Evolutionary conservation across 2,888 invertebrate genomes (phyloP).

Genomic region (Pterostichus madidus): DNA sequence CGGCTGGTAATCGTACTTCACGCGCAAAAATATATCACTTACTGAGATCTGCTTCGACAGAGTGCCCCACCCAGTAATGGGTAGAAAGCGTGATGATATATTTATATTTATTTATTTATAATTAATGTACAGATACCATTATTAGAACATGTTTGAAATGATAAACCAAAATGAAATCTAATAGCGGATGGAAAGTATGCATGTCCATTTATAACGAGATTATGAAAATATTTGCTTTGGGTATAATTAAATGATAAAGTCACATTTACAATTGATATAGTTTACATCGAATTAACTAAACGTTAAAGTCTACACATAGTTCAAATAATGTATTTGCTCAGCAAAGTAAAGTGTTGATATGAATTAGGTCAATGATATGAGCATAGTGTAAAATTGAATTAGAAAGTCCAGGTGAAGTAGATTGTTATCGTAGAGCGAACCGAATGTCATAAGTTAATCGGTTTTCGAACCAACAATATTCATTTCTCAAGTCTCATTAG

Average conservation of each 20-base stretch:
- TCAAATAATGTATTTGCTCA: conserved; percentile 55
- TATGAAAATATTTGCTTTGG: conserved; percentile 18
- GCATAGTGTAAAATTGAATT: conserved; percentile 50
- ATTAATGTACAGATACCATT: too few species aligned
- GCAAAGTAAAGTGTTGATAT: conserved; percentile 36
- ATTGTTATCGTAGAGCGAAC: conserved; percentile 1
- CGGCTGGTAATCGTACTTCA: too few species aligned
- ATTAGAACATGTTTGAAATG: too few species aligned
- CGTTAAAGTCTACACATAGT: conserved; percentile 26
- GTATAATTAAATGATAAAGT: conserved; percentile 3
- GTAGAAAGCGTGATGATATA: too few species aligned
- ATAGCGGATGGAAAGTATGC: too few species aligned
- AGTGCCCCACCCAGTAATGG: too few species aligned
- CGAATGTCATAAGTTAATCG: conserved; percentile 22
- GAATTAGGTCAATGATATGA: conserved; percentile 54
- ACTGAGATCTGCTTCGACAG: too few species aligned
- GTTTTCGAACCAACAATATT: conserved; percentile 24
- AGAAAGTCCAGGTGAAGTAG: conserved; percentile 7
- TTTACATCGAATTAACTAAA: conserved; percentile 51
- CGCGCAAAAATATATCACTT: too few species aligned
- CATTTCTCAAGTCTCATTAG: neutral
- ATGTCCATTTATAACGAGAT: conserved; percentile 10
- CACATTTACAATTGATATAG: conserved; percentile 39
- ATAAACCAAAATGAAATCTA: too few species aligned
- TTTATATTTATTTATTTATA: too few species aligned